Evolutionary conservation across 2,888 invertebrate genomes (phyloP), one percentile per base, ranked within the genome.

Genomic region (Drosophila trichaetosa): DNA sequence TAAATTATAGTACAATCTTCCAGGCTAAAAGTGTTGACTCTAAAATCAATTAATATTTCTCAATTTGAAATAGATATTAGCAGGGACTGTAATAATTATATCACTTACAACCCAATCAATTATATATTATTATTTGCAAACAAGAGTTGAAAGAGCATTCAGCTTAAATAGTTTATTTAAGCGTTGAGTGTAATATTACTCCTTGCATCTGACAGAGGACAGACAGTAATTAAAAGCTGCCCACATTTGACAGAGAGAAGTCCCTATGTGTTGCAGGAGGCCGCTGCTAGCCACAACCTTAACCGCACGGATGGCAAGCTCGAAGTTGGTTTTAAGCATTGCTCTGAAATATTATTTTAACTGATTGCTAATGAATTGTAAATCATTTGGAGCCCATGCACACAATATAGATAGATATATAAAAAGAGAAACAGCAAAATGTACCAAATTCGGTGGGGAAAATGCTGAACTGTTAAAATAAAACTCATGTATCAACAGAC

Each of bases 361-460:
- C 68, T 78, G 78, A 87, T 84, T 83, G 82, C 77, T 73, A 80
- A 82, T 83, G 83, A 83, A 87, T 82, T 77, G 66, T 72, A 73
- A 81, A 73, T 59, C 69, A 74, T 82, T 82, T 76, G 70, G 38
- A 36, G 4, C 16, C 36, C 38, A 40, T 7, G 13, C n/a, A 31
- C 13, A 10, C 10, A 16, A 52, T 36, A 53, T 16, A 24, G 24
- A 46, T 46, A 2, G 4, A 16, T 24, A 46, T 7, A n/a, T n/a
- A n/a, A n/a, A 5, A 21, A 16, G 7, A n/a, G 31, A 52, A 21
- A 2, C 21, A 53, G 16, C 31, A 33, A 38, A 69, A 62, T 60
- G 48, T 38, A 2, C 13, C 54, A 59, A 62, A 51, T 66, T 59
- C 8, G 33, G 24, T 48, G 57, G 57, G 64, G 46, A 53, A 70